Conservation (phyloP, 1,140 invertebrate species). For the Eumaeus atala region DNA sequence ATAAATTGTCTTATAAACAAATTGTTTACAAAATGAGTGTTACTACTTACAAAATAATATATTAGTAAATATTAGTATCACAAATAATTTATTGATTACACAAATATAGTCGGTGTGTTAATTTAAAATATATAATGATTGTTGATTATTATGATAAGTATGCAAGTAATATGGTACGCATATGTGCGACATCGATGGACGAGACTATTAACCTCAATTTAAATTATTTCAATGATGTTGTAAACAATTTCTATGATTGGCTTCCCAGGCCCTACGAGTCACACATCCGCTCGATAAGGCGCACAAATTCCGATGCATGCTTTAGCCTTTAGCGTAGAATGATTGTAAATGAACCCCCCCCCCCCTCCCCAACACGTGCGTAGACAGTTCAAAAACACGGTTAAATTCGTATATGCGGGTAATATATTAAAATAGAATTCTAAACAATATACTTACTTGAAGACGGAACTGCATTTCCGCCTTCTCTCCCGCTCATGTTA, state of each 20-base stretch:
- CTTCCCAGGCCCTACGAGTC: slow-evolving; percentile 47
- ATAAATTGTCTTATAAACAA: slow-evolving; percentile 11
- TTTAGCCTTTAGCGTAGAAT: slow-evolving; percentile 34
- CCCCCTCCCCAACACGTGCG: slow-evolving; percentile 39
- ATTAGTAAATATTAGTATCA: neutral
- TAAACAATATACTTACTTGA: slow-evolving; percentile 46
- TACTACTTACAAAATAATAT: neutral
- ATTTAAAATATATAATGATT: slow-evolving; percentile 10
- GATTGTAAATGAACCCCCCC: slow-evolving; percentile 27
- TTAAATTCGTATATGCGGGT: slow-evolving; percentile 7
- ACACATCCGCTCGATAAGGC: slow-evolving; percentile 62
- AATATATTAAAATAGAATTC: slow-evolving; percentile 12
- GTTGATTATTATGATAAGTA: slow-evolving; percentile 6
- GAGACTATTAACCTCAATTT: slow-evolving; percentile 70
- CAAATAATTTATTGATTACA: neutral
- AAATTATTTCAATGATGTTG: slow-evolving; percentile 64
- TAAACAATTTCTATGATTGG: slow-evolving; percentile 61
- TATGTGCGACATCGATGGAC: slow-evolving; percentile 66
- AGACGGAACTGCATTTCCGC: slow-evolving; percentile 72
- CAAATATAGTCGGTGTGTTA: neutral
- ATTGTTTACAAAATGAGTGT: slow-evolving; percentile 3
- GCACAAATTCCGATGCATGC: slow-evolving; percentile 44
- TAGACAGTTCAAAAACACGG: slow-evolving; percentile 17
- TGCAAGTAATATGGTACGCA: slow-evolving; percentile 53
- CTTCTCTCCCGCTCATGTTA: slow-evolving; percentile 69